A percentile compares a stretch with the other conserved stretches of the same genome.
These are phyloP conservation scores for Dipodomys ordii DNA, from an alignment of 2,113 vertebrate species.

Conservation along the genomic window DNA sequence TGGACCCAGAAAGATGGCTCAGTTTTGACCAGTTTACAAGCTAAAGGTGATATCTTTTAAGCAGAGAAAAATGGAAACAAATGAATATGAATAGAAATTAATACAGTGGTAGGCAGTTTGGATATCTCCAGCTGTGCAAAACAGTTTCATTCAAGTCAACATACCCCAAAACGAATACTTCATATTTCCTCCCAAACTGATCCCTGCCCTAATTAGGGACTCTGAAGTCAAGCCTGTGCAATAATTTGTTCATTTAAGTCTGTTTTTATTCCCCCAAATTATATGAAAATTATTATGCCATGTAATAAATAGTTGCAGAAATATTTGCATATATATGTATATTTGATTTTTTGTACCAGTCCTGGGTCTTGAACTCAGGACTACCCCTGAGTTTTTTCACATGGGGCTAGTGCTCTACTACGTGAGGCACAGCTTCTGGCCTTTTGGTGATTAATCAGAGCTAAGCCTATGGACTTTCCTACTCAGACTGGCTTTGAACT, in stretches of 20 bases:
- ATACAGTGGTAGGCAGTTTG: not conserved
- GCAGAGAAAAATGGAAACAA: not conserved
- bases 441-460: too few species aligned
- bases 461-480: too few species aligned
- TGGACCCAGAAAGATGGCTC: not conserved
- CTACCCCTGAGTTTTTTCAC: too few species aligned
- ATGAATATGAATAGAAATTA: not conserved
- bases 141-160: constrained; percentile 3
- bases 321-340: not conserved
- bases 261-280: constrained; percentile 3
- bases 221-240: not conserved
- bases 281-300: not conserved
- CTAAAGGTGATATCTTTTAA: constrained; percentile 40
- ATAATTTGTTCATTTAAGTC: not conserved
- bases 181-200: not conserved
- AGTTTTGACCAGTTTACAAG: not conserved
- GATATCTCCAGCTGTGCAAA: constrained; percentile 10
- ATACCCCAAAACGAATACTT: not conserved
- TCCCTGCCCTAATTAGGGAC: not conserved
- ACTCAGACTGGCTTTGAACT: too few species aligned
- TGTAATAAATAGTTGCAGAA: not conserved
- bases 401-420: too few species aligned
- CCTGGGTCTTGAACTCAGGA: too few species aligned
- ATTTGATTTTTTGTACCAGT: not conserved
- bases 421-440: too few species aligned